Evolutionary conservation across 2,888 invertebrate species (phyloP), one percentile per base, ranked within the genome.

Genomic region (Platerodrilus igneus): DNA sequence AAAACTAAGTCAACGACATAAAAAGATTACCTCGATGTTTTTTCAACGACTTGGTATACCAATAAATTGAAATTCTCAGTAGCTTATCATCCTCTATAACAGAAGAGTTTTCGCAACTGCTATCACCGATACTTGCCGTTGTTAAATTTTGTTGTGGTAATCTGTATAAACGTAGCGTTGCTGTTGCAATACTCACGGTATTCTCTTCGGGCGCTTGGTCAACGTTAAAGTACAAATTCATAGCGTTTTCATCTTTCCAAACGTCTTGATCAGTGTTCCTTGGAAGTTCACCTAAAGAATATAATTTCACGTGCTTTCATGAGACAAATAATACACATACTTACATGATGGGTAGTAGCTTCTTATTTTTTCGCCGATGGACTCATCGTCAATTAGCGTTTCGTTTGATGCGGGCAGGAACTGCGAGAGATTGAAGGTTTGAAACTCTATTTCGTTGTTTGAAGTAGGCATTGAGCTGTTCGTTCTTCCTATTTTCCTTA

Each of bases 211-310:
- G 41, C n/a, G 59, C 50, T 14, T 69, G 63, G 38, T 71, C 72
- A 37, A 77, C 60, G 47, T 75, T 72, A 56, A 78, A 78, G 50
- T 69, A 69, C 50, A 78, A 63, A 55, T 77, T 76, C 72, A 78
- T 75, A 2, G 68, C 63, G 38, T 69, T 68, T 10, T 71, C 68
- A 39, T 74, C 70, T 21, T 66, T 63, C 76, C 76, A 76, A 2
- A 69, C 56, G 19, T 77, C 77, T 37, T 69, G 63, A 39, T 76
- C 76, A 3, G 74, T 73, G 50, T 75, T 73, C 37, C 68, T 60
- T 1, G 78, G 77, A 10, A 72, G 51, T 47, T 72, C 73, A 62
- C 78, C 78, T 78, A 44, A n/a, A 20, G 10, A 21, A 4, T n/a
- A 14, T 26, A 19, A 34, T 20, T 14, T 19, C 14, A 28, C 6